phyloP scores from a whole-genome alignment of 1,140 invertebrate species.

The Diorhabda carinulata region DNA sequence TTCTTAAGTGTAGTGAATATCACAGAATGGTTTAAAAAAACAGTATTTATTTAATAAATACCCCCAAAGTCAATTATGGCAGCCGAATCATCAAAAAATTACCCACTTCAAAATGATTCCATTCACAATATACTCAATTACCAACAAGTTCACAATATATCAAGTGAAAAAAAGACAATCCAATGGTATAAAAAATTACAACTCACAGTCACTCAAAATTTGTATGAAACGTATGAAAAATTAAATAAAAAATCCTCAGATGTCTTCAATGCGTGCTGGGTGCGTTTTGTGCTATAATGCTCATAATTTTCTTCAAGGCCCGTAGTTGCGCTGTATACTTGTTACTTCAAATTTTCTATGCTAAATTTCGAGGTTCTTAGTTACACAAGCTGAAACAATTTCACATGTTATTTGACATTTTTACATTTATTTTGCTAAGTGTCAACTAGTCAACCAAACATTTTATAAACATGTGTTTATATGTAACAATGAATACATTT shows the following conservation, averaged over 20 bases:
- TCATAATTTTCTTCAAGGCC: slow-evolving; percentile 52
- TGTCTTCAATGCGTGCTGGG: slow-evolving; percentile 87
- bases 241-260: slow-evolving; percentile 73
- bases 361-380: slow-evolving; percentile 68
- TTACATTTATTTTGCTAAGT: no score
- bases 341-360: slow-evolving; percentile 57
- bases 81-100: slow-evolving; percentile 34
- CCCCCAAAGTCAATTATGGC: slow-evolving; percentile 44
- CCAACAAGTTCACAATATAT: slow-evolving; percentile 34
- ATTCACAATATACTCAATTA: slow-evolving; percentile 29
- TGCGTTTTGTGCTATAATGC: slow-evolving; percentile 61
- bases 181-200: slow-evolving; percentile 36
- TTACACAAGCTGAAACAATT: slow-evolving; percentile 70
- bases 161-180: slow-evolving; percentile 32
- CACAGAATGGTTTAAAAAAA: slow-evolving; percentile 49
- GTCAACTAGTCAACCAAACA: no score
- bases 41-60: slow-evolving; percentile 39
- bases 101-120: slow-evolving; percentile 31
- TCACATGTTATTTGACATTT: no score
- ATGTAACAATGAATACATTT: no score
- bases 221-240: slow-evolving; percentile 38
- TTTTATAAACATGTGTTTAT: no score
- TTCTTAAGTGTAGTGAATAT: slow-evolving; percentile 52
- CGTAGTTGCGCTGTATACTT: slow-evolving; percentile 45
- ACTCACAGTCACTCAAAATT: slow-evolving; percentile 48